phyloP scores from a whole-genome alignment of 2,113 vertebrate genomes.

The Peucedramus taeniatus region DNA sequence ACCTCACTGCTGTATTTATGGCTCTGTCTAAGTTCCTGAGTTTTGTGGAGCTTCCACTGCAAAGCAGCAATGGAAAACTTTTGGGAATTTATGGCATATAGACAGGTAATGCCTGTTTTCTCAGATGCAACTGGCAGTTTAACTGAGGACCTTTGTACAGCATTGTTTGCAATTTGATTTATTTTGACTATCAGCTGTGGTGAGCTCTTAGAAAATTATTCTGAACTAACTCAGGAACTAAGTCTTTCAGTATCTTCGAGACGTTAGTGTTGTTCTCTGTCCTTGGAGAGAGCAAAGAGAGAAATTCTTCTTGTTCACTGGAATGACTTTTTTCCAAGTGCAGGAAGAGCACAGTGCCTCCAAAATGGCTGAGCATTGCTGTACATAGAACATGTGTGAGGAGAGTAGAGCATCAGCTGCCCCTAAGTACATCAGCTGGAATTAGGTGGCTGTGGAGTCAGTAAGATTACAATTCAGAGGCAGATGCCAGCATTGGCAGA shows the following conservation, averaged over 20 bases:
- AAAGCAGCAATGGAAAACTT: not conserved
- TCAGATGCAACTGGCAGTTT: not conserved
- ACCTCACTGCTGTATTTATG: not conserved
- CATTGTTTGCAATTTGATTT: not conserved
- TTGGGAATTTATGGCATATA: not conserved
- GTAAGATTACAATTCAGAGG: not conserved
- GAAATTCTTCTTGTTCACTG: not conserved
- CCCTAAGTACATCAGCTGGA: not conserved
- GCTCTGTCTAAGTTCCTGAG: not conserved
- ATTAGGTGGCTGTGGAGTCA: not conserved
- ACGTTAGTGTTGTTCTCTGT: not conserved
- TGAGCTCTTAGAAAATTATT: not conserved
- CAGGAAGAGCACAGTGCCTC: not conserved
- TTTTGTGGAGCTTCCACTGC: not conserved
- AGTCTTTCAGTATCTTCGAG: not conserved
- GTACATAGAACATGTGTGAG: not conserved
- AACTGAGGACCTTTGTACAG: not conserved
- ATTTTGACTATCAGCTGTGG: not conserved
- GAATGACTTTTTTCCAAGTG: not conserved
- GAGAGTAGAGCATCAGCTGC: not conserved
- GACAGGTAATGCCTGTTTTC: fast-evolving
- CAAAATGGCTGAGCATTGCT: not conserved
- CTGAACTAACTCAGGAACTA: not conserved
- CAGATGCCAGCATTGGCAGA: not conserved
- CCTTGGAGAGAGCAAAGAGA: not conserved